Percentiles rank a stretch among this genome's conserved stretches.
These are phyloP conservation scores for Ectropis grisescens DNA, from an alignment of 1,140 invertebrate genomes.

Conservation along the genomic window DNA sequence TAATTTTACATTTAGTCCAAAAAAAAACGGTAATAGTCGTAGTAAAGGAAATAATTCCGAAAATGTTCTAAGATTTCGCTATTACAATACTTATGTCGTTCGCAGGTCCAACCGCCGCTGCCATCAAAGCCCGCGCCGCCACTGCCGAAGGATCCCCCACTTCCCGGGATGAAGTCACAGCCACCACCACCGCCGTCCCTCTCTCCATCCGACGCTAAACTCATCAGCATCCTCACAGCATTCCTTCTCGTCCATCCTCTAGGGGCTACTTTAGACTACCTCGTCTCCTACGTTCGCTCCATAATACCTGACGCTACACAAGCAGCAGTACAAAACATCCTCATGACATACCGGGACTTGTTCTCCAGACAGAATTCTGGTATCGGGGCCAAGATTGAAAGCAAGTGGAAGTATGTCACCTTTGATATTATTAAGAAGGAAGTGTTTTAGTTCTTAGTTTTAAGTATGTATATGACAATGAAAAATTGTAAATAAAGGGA, in stretches of 20 bases:
- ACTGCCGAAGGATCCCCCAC: conserved; percentile 13
- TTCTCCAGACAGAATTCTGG: conserved; percentile 27
- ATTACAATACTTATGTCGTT: no score
- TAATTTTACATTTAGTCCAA: no score
- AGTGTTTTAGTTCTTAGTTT: background rate
- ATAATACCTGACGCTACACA: conserved; percentile 30
- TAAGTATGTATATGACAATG: no score
- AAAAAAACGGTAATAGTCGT: no score
- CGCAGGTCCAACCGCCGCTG: no score
- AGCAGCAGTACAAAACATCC: conserved; percentile 20
- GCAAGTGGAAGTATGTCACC: conserved; percentile 32
- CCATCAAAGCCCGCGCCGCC: no score
- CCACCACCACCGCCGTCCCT: conserved; percentile 15
- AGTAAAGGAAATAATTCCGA: no score
- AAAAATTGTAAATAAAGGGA: no score
- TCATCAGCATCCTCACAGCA: conserved; percentile 42
- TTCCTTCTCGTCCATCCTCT: conserved; percentile 47
- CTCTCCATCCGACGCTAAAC: conserved; percentile 32
- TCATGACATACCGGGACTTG: conserved; percentile 35
- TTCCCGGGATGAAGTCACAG: conserved; percentile 3
- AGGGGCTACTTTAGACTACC: conserved; percentile 34
- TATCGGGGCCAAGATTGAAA: conserved; percentile 30
- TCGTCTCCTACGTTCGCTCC: conserved; percentile 38
- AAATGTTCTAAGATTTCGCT: no score
- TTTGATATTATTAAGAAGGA: conserved; percentile 30